A percentile compares a stretch with the other conserved stretches of the same genome.
These are phyloP conservation scores for Haplochromis burtoni DNA, from an alignment of 2,113 vertebrate genomes.

Conservation along the genomic window DNA sequence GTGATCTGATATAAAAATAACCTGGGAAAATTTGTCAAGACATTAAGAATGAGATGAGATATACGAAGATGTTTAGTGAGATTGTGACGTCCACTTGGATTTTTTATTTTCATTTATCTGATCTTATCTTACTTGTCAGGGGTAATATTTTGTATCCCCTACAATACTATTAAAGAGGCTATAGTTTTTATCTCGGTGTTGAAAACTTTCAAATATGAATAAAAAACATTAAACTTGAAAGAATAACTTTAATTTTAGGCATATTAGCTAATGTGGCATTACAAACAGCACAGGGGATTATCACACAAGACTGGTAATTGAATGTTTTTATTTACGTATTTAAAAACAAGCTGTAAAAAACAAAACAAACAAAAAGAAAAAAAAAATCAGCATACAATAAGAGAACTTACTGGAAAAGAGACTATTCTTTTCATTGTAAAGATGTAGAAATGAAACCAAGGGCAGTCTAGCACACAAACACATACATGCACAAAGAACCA, in stretches of 20 bases:
- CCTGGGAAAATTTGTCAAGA: not conserved
- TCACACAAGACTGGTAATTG: conserved; percentile 41
- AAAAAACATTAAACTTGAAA: not conserved
- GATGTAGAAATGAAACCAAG: conserved; percentile 10
- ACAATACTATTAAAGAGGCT: not conserved
- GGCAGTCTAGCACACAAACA: conserved; percentile 30
- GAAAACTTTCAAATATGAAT: not conserved
- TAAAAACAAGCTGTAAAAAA: conserved; percentile 97
- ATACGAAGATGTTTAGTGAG: not conserved
- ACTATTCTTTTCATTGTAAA: not conserved
- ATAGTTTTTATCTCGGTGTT: not conserved
- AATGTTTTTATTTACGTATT: conserved; percentile 78
- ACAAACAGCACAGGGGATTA: not conserved
- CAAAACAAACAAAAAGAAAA: conserved; percentile 49
- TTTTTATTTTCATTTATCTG: not conserved
- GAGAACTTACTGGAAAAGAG: conserved; percentile 34
- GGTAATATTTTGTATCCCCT: not conserved
- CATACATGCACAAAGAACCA: conserved; percentile 19
- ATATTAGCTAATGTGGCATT: not conserved
- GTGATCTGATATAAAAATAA: not conserved
- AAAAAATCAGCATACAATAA: conserved; percentile 68
- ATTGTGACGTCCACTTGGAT: not conserved
- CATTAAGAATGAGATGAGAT: not conserved
- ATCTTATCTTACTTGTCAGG: not conserved
- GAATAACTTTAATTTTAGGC: not conserved